Evolutionary conservation across 2,113 vertebrate genomes (phyloP), one percentile per base, ranked within the genome.

Genomic region (Cynocephalus volans): DNA sequence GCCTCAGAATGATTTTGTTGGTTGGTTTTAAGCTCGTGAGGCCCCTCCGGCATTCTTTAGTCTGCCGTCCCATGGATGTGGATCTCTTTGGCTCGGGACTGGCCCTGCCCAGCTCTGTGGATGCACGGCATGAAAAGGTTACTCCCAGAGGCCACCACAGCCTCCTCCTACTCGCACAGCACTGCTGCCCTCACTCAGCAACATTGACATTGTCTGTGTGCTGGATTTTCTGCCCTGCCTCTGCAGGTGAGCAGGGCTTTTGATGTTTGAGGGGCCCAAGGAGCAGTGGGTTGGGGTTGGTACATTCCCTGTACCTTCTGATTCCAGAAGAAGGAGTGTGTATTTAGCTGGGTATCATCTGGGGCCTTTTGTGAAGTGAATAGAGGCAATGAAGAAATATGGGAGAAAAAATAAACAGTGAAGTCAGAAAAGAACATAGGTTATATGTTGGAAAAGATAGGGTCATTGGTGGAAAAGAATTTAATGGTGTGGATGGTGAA

Each of bases 1-100:
- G 60, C 17, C 60, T 96, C 80, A 62, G 73, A 88, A 77, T 75
- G 67, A 56, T 72, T 90, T 72, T 72, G 12, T 87, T 83, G 36
- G 31, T 88, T 79, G 79, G 31, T 69, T 70, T 56, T 36, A 23
- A 81, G 64, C 48, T 77, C 65, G 36, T 0, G 0, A 56, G 62
- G 4, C 28, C 67, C 50, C 45, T 70, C 84, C 62, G 64, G 41
- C 21, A 33, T 83, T 62, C 33, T 9, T 72, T 67, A 45, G 56
- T 50, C 45, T 82, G 28, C 3, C 26, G 1, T 69, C 60, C 15
- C n/a, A 3, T 0, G 0, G 58, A 54, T 1, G 2, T 23, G 15
- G 24, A 15, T 13, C 9, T 69, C 58, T 11, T 75, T 24, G 21
- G 75, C 24, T 50, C 48, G 1, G 13, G 21, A 2, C 31, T 56